Percentiles rank a stretch among this genome's conserved stretches.
These are phyloP conservation scores for Rhea pennata DNA, from an alignment of 2,113 vertebrate species.

Conservation along the genomic window DNA sequence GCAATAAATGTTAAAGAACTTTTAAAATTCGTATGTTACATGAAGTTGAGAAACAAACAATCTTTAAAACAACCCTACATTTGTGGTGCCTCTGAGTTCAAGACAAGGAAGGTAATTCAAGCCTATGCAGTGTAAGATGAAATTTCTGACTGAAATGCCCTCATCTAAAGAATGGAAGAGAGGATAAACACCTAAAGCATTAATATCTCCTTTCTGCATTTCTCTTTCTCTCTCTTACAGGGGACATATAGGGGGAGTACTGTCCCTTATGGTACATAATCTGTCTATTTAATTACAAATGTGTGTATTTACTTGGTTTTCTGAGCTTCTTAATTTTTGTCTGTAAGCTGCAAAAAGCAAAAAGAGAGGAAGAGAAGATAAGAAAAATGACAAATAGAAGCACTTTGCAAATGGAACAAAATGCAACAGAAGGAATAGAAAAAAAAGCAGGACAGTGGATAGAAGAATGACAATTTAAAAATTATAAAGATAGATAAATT, in stretches of 20 bases:
- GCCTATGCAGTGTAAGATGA: accelerated
- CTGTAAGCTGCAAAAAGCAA: too few relatives aligned
- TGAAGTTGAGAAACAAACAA: not conserved
- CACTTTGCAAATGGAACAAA: too few relatives aligned
- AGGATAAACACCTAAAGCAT: not conserved
- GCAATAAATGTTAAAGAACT: not conserved
- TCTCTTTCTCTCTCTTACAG: not conserved
- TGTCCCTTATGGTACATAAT: not conserved
- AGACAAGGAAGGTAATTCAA: not conserved
- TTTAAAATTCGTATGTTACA: not conserved
- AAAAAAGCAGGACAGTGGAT: too few relatives aligned
- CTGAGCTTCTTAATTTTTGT: too few relatives aligned
- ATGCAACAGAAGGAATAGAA: too few relatives aligned
- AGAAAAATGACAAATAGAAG: too few relatives aligned
- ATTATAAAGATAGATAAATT: too few relatives aligned
- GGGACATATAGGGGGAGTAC: too few relatives aligned
- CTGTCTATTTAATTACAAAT: not conserved
- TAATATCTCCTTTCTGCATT: not conserved
- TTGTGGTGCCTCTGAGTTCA: not conserved
- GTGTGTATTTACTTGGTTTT: not conserved
- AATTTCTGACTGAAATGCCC: not conserved
- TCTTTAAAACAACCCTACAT: not conserved
- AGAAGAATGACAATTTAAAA: too few relatives aligned
- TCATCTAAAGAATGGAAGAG: not conserved
- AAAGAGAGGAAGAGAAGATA: too few relatives aligned